phyloP scores from a whole-genome alignment of 2,113 vertebrate species.

The Symphodus melops region DNA sequence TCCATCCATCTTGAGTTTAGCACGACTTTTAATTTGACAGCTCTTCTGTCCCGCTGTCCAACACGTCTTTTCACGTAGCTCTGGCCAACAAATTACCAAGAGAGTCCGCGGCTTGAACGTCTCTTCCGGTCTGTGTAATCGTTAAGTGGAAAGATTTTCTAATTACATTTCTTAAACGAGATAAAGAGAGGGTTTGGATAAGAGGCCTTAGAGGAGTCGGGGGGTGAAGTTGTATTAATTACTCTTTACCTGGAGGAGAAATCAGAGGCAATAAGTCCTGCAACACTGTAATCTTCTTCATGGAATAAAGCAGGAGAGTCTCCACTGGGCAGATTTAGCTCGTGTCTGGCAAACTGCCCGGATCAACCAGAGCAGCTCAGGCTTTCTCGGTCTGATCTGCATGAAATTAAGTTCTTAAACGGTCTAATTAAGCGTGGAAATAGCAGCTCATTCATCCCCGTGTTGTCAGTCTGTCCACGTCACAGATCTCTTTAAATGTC shows the following conservation, averaged over 20 bases:
- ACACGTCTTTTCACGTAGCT: too few species aligned
- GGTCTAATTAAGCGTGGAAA: slow-evolving; percentile 49
- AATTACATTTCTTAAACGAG: too few species aligned
- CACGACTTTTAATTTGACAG: too few species aligned
- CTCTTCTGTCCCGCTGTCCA: too few species aligned
- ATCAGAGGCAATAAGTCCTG: slow-evolving; percentile 54
- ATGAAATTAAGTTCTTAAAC: slow-evolving; percentile 50
- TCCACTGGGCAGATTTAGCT: not conserved
- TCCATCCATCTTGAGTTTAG: too few species aligned
- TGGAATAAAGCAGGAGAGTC: slow-evolving; percentile 32
- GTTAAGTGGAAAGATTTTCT: too few species aligned
- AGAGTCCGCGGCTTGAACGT: too few species aligned
- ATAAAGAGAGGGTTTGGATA: too few species aligned
- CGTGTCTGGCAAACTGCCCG: slow-evolving; percentile 11
- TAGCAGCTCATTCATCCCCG: slow-evolving; percentile 11
- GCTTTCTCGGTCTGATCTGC: slow-evolving; percentile 22
- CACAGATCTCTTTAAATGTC: slow-evolving; percentile 18
- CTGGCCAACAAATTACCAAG: too few species aligned
- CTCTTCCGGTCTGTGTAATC: too few species aligned
- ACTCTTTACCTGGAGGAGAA: slow-evolving; percentile 59
- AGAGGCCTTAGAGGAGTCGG: too few species aligned
- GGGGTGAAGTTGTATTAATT: slow-evolving; percentile 47
- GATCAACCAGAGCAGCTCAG: not conserved
- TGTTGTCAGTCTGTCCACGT: slow-evolving; percentile 43
- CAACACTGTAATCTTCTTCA: slow-evolving; percentile 50